Percentiles rank a stretch among this genome's conserved stretches.
Evolutionary conservation across 2,888 invertebrate species (phyloP).

Genomic region (Salpingus planirostris): DNA sequence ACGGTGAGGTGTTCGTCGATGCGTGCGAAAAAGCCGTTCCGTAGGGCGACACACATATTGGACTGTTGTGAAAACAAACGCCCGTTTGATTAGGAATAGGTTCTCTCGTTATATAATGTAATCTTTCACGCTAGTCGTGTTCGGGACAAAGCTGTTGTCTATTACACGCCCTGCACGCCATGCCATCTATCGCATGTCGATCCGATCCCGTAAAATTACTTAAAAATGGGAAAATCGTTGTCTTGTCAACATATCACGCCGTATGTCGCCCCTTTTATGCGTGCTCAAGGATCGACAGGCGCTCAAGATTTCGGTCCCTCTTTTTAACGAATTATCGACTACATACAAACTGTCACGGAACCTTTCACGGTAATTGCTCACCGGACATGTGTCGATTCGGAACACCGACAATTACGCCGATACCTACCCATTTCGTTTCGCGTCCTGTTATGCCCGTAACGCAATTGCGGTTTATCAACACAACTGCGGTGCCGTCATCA

Average conservation of each 20-base stretch:
- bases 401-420: conserved; percentile 32
- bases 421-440: neutral
- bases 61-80: conserved; percentile 36
- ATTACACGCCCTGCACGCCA: conserved; percentile 25
- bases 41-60: conserved; percentile 32
- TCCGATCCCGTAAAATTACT: conserved; percentile 21
- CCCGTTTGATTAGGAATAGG: conserved; percentile 35
- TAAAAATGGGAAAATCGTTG: conserved; percentile 29
- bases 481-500: conserved; percentile 13
- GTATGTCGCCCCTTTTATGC: conserved; percentile 31
- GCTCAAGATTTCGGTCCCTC: conserved; percentile 16
- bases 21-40: conserved; percentile 31
- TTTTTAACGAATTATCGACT: conserved; percentile 21
- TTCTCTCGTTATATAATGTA: conserved; percentile 34
- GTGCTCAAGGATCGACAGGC: conserved; percentile 18
- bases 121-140: conserved; percentile 34
- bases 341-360: conserved; percentile 35
- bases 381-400: conserved; percentile 36
- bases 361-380: conserved; percentile 35
- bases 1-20: too few relatives aligned
- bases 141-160: conserved; percentile 29
- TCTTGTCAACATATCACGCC: conserved; percentile 41
- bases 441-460: too few relatives aligned
- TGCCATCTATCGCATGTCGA: conserved; percentile 24
- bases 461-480: neutral